These are phyloP conservation scores for Dipodomys stephensi DNA, from an alignment of 2,113 vertebrate species.

Conservation along the genomic window DNA sequence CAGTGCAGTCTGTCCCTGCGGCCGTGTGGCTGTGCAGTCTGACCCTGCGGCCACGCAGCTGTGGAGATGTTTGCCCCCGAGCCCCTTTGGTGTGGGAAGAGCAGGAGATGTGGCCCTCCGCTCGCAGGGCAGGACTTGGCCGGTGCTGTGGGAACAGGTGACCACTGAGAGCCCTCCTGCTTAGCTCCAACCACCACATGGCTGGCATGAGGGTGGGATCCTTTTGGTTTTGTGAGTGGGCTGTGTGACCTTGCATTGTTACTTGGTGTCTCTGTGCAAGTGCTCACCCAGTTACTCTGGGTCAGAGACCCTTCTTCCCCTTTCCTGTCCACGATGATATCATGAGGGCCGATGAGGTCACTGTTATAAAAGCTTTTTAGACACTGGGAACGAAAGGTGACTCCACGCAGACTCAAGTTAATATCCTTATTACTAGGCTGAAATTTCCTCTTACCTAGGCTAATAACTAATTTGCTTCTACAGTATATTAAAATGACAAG, in stretches of 20 bases:
- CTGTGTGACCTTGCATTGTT: not conserved
- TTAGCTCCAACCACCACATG: too few relatives aligned
- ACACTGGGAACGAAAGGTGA: not conserved
- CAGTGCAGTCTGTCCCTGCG: too few relatives aligned
- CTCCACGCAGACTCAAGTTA: too few relatives aligned
- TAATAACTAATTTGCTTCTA: not conserved
- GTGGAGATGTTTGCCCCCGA: not conserved
- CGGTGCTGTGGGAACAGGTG: accelerated
- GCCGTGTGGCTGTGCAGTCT: too few relatives aligned
- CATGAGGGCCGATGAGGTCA: not conserved
- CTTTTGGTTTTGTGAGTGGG: not conserved
- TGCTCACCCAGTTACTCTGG: not conserved
- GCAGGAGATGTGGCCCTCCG: too few relatives aligned
- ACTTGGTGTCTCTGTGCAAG: too few relatives aligned
- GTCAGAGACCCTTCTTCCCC: too few relatives aligned
- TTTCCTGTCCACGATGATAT: not conserved
- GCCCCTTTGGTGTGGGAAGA: not conserved
- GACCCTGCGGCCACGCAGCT: not conserved
- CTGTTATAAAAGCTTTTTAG: not conserved
- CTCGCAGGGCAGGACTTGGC: accelerated
- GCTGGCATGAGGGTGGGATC: accelerated
- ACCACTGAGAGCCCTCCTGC: not conserved
- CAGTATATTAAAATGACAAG: not conserved
- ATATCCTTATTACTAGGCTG: not conserved
- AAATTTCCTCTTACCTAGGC: not conserved